A percentile compares a stretch with the other conserved stretches of the same genome.
Evolutionary conservation across 2,113 vertebrate genomes (phyloP).

Genomic region (Apeltes quadracus): DNA sequence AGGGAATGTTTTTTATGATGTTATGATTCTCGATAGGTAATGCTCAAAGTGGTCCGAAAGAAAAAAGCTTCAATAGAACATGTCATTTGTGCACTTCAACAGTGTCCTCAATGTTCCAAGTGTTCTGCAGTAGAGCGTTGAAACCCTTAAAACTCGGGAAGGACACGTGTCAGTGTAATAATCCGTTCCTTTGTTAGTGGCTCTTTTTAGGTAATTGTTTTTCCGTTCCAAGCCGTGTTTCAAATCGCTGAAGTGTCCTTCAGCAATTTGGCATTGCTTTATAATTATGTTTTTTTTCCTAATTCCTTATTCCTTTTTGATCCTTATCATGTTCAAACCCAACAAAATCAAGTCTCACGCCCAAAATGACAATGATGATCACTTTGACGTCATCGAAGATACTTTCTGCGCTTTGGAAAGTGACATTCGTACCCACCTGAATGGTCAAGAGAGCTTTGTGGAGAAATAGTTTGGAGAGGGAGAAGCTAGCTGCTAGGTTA

Average conservation of each 20-base stretch:
- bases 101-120: not conserved
- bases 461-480: too few relatives aligned
- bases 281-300: not conserved
- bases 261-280: not conserved
- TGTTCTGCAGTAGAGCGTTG: slow-evolving; percentile 1
- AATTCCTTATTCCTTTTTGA: too few relatives aligned
- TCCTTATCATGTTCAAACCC: not conserved
- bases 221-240: not conserved
- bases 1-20: slow-evolving; percentile 3
- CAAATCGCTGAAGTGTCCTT: too few relatives aligned
- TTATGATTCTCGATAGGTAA: slow-evolving; percentile 6
- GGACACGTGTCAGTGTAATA: not conserved
- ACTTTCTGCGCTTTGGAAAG: not conserved
- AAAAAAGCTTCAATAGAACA: slow-evolving; percentile 1
- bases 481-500: too few relatives aligned
- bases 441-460: too few relatives aligned
- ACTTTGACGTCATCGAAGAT: not conserved
- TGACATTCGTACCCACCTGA: not conserved
- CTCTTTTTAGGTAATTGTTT: not conserved
- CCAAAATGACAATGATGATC: not conserved
- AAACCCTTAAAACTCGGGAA: slow-evolving; percentile 2
- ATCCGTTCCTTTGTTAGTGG: not conserved
- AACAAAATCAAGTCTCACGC: not conserved
- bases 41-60: slow-evolving; percentile 2
- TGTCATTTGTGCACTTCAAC: slow-evolving; percentile 14